phyloP scores from a whole-genome alignment of 2,888 invertebrate species.

The Carabus problematicus region DNA sequence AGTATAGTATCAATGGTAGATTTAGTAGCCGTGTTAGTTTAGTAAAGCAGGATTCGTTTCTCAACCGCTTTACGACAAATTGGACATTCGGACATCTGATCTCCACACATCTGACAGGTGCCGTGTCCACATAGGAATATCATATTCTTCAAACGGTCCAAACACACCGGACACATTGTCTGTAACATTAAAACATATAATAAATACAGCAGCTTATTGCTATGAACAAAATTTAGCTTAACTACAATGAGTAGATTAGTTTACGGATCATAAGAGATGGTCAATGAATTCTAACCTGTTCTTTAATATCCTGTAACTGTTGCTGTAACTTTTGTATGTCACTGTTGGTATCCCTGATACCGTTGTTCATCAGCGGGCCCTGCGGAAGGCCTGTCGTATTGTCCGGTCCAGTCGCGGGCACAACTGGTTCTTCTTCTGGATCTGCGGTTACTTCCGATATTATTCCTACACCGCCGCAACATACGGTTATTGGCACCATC shows the following conservation, averaged over 20 bases:
- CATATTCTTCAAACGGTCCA: conserved; percentile 98
- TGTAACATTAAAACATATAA: conserved; percentile 58
- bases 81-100: conserved; percentile 96
- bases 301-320: conserved; percentile 96
- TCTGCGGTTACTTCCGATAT: conserved; percentile 63
- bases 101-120: conserved; percentile 98
- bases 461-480: conserved; percentile 58
- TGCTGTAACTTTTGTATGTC: conserved; percentile 93
- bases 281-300: conserved; percentile 72
- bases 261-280: no score
- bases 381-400: conserved; percentile 59
- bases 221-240: background rate
- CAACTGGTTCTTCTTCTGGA: conserved; percentile 58
- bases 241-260: no score
- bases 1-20: no score
- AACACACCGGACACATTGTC: conserved; percentile 98
- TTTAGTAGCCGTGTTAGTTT: conserved; percentile 42
- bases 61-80: conserved; percentile 97
- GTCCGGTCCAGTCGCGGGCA: conserved; percentile 57
- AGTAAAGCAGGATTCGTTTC: conserved; percentile 92
- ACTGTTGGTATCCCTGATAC: conserved; percentile 71
- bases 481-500: conserved; percentile 64
- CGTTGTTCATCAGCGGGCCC: conserved; percentile 69
- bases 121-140: conserved; percentile 98
- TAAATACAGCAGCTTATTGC: no score